Conservation (phyloP, 2,888 invertebrate species). For the Drosophila nigricruria region DNA sequence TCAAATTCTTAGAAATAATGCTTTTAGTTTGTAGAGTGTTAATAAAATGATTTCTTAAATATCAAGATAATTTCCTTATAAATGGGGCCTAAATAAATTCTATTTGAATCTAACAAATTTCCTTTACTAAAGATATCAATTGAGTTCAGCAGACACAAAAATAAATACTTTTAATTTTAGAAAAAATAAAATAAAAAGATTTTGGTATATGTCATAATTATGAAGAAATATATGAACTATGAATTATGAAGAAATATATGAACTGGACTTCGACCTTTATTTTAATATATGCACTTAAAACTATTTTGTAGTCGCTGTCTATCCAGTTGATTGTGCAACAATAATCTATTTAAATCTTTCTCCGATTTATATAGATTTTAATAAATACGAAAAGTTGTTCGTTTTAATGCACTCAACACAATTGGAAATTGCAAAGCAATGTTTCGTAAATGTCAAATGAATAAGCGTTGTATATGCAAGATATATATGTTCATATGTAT, state of each 20-base stretch:
- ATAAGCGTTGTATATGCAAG: background rate
- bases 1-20: too few species aligned
- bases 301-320: background rate
- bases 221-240: too few species aligned
- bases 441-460: background rate
- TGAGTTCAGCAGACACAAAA: too few species aligned
- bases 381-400: conserved; percentile 7
- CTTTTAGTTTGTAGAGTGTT: too few species aligned
- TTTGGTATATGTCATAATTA: too few species aligned
- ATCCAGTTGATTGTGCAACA: background rate
- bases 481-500: conserved; percentile 27
- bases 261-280: too few species aligned
- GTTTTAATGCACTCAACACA: conserved; percentile 50
- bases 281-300: background rate
- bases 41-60: too few species aligned
- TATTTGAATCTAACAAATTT: background rate
- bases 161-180: too few species aligned
- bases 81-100: too few species aligned
- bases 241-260: too few species aligned
- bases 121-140: background rate
- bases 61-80: too few species aligned
- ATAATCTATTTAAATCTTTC: background rate
- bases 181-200: too few species aligned
- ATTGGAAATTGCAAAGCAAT: conserved; percentile 8
- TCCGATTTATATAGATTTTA: conserved; percentile 3